Base-by-base conservation (phyloP, 2,113 vertebrate genomes). In the Thalassoma bifasciatum region DNA sequence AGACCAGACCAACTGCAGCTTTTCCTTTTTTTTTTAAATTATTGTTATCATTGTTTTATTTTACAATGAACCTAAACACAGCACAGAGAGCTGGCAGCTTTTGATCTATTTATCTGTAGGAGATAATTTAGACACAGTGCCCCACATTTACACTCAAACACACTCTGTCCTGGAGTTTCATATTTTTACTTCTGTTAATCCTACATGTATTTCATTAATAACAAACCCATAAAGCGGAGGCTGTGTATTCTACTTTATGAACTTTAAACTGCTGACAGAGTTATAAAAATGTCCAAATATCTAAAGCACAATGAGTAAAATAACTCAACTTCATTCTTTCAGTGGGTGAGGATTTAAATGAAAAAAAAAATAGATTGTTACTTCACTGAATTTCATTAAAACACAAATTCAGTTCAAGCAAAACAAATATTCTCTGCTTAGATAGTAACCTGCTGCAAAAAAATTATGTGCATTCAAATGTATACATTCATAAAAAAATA, bases 1-100 rank as follows among this genome's bases (percentile, higher is more conserved):
- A 42, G 40, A 13, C 14, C 40, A 19, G 61, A 69, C 42, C 30
- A 81, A 52, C 53, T 38, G 53, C 76, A 72, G 16, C 62, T 64
- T 63, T 19, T 47, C 53, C 34, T 16, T 1, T 21, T 57, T 6
- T 30, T 26, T 37, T n/a, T n/a, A n/a, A n/a, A n/a, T n/a, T n/a
- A n/a, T n/a, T n/a, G n/a, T n/a, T n/a, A n/a, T n/a, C n/a, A n/a
- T n/a, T n/a, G n/a, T n/a, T n/a, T n/a, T n/a, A n/a, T n/a, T n/a
- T 30, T 30, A 52, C 50, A 44, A 36, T 26, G 65, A 24, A 53
- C 16, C 13, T 46, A 12, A 57, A 66, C 34, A 40, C 53, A 68
- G 10, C 13, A 17, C 63, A 36, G 44, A 38, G 10, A 46, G 19
- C 34, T 36, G 72, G 4, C 63, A 21, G 14, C 7, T 46, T 16